These are phyloP conservation scores for Pollicipes pollicipes DNA, from an alignment of 1,140 invertebrate species.

Conservation along the genomic window DNA sequence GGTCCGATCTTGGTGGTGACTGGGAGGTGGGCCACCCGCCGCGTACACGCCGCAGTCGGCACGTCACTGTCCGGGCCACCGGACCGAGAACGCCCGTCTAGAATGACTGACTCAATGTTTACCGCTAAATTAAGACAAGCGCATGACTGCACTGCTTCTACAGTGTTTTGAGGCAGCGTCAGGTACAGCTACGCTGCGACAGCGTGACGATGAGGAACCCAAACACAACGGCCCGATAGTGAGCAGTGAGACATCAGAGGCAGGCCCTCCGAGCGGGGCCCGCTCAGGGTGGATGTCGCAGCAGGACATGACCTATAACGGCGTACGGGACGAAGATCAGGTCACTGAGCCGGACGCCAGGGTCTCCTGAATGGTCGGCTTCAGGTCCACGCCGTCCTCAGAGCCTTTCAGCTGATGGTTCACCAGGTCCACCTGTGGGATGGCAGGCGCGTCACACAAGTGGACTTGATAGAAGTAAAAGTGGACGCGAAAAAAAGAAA, in stretches of 20 bases:
- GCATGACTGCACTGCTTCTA: too few species aligned
- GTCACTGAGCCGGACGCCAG: conserved; percentile 10
- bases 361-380: conserved; percentile 18
- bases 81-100: too few species aligned
- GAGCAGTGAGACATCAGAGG: conserved; percentile 40
- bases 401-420: conserved; percentile 33
- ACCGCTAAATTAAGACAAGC: too few species aligned
- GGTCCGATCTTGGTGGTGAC: too few species aligned
- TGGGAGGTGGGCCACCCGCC: too few species aligned
- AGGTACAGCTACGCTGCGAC: not conserved
- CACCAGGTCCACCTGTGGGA: conserved; percentile 28
- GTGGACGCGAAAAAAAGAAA: too few species aligned
- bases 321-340: not conserved
- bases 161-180: too few species aligned
- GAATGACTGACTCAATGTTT: too few species aligned
- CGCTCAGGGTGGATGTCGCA: conserved; percentile 24
- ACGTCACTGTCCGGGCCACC: too few species aligned
- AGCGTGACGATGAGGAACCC: conserved; percentile 1
- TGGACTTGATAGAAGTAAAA: too few species aligned
- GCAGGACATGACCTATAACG: conserved; percentile 27
- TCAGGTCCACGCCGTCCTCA: conserved; percentile 29
- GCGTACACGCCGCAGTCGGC: too few species aligned
- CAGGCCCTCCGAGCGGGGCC: conserved; percentile 33
- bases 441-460: too few species aligned
- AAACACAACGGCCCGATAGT: not conserved